These are phyloP conservation scores for Barbus barbus DNA, from an alignment of 2,113 vertebrate genomes.

Conservation along the genomic window DNA sequence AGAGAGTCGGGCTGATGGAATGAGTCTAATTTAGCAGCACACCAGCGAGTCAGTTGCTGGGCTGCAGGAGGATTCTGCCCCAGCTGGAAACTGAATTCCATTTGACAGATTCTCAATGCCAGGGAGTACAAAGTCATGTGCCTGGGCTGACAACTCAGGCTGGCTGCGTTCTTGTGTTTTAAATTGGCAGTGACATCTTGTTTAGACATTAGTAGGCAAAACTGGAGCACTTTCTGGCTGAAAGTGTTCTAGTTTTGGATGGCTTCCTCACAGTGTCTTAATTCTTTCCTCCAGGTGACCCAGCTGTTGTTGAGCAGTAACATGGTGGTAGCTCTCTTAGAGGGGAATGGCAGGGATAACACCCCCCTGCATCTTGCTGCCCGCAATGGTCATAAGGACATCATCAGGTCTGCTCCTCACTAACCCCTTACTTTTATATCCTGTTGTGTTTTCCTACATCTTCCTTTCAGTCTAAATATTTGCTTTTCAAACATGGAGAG, in stretches of 20 bases:
- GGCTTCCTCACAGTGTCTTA: background rate
- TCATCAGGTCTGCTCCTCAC: constrained; percentile 79
- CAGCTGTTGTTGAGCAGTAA: constrained; percentile 93
- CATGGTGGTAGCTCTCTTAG: constrained; percentile 87
- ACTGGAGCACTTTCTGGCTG: background rate
- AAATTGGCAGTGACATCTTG: constrained; percentile 10
- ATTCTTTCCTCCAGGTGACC: constrained; percentile 78
- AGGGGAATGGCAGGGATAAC: constrained; percentile 92
- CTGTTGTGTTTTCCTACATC: background rate
- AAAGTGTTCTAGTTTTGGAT: background rate
- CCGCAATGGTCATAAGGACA: constrained; percentile 93
- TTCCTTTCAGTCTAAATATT: background rate
- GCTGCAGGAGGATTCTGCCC: constrained; percentile 42
- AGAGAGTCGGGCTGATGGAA: constrained; percentile 20
- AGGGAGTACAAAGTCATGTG: constrained; percentile 30
- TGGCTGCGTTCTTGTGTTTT: background rate
- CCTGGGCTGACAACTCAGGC: background rate
- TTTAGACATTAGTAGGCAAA: background rate
- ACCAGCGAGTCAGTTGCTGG: constrained; percentile 23
- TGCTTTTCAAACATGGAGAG: background rate
- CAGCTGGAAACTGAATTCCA: constrained; percentile 30
- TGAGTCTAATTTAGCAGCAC: constrained; percentile 38
- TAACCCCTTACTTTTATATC: background rate
- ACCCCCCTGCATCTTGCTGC: constrained; percentile 92
- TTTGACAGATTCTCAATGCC: constrained; percentile 24